Conservation (phyloP, 2,113 vertebrate species). For the Rhegmatorhina hoffmannsi region DNA sequence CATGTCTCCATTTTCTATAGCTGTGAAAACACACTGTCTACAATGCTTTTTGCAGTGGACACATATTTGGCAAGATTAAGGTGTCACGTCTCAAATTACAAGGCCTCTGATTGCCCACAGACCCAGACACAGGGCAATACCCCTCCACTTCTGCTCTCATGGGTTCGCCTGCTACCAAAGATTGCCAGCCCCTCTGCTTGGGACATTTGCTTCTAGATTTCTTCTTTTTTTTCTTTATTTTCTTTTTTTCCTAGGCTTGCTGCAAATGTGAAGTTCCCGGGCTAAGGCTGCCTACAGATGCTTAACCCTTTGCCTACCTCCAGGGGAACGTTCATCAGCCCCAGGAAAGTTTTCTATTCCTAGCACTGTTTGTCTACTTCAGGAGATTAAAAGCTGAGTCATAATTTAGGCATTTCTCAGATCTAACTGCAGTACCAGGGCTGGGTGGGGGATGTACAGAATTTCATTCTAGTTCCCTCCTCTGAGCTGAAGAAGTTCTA, state of each 20-base stretch:
- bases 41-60: constrained; percentile 9
- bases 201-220: neutral
- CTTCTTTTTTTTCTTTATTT: neutral
- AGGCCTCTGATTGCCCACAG: constrained; percentile 65
- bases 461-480: neutral
- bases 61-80: constrained; percentile 79
- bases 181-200: neutral
- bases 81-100: constrained; percentile 77
- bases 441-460: neutral
- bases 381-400: constrained; percentile 28
- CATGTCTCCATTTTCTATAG: constrained; percentile 11
- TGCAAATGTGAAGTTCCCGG: neutral
- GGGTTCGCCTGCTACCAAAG: neutral
- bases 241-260: neutral
- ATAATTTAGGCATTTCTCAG: constrained; percentile 17
- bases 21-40: neutral
- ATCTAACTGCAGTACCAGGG: neutral
- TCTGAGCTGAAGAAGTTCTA: neutral
- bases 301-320: constrained; percentile 69
- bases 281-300: neutral
- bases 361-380: neutral
- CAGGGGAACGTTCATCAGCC: neutral
- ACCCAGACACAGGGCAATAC: constrained; percentile 46
- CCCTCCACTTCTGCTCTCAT: neutral
- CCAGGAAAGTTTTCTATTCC: neutral